Evolutionary conservation across 1,140 invertebrate species (phyloP).

Genomic region (Ericerus pela): DNA sequence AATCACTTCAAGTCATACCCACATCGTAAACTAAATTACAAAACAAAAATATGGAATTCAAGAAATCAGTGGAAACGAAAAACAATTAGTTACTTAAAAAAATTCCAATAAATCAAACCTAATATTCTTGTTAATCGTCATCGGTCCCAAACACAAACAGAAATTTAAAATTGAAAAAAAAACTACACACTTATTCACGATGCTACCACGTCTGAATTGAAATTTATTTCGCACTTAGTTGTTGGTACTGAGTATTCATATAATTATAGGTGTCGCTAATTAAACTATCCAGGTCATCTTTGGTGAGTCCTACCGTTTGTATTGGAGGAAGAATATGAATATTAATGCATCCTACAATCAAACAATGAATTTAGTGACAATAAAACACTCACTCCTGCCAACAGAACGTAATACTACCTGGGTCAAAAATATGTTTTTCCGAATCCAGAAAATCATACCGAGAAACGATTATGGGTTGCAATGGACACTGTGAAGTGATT

Average conservation of each 20-base stretch:
- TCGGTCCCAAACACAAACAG: too few species aligned
- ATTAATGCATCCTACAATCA: conserved; percentile 41
- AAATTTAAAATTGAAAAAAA: too few species aligned
- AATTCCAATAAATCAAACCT: too few species aligned
- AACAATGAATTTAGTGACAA: conserved; percentile 3
- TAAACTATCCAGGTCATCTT: conserved; percentile 43
- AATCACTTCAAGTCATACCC: too few species aligned
- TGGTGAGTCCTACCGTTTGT: conserved; percentile 42
- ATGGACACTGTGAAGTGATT: conserved; percentile 60
- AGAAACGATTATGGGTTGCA: conserved; percentile 79
- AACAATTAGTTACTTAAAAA: too few species aligned
- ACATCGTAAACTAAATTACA: too few species aligned
- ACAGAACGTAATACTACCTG: conserved; percentile 31
- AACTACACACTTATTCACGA: too few species aligned
- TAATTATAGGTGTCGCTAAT: conserved; percentile 43
- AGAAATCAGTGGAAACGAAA: too few species aligned
- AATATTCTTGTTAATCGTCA: too few species aligned
- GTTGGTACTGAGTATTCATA: conserved; percentile 47
- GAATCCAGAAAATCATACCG: conserved; percentile 69
- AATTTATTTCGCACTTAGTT: too few species aligned
- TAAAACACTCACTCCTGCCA: neutral
- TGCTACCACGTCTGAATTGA: too few species aligned
- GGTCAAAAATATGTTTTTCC: conserved; percentile 51
- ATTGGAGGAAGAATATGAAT: conserved; percentile 57
- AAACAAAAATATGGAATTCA: too few species aligned